Evolutionary conservation across 2,888 invertebrate species (phyloP), one percentile per base, ranked within the genome.

Genomic region (Campoplex capitator): DNA sequence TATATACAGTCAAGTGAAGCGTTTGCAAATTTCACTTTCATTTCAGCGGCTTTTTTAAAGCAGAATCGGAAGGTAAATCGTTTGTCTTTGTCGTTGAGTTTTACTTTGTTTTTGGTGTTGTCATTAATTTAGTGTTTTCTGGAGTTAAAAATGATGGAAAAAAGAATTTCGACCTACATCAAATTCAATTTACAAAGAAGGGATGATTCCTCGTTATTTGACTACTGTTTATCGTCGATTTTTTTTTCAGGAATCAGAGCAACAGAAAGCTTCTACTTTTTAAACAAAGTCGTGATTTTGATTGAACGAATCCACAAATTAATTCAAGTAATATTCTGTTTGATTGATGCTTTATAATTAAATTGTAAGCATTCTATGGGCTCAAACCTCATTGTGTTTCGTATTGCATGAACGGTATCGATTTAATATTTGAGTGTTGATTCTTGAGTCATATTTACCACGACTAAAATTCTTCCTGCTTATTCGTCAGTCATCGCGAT

Each of bases 321-420:
- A 9, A 48, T 71, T 71, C n/a, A 23, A 58, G 18, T 42, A 58
- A n/a, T n/a, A n/a, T 48, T 35, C n/a, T 1, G 42, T 71, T 58
- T 80, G 35, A 80, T 71, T 71, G 45, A 71, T 80, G 45, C 9
- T 75, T 9, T 18, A 28, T 45, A 45, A 75, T 62, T 42, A 28
- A 62, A 58, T 32, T 62, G 28, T 45, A 62, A 75, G 62, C 16
- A 45, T 74, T 56, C 38, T 58, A 35, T 56, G 38, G 74, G 8
- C n/a, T 38, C 38, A 23, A 42, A 38, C 51, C 3, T 28, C 28
- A 32, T 16, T 42, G 8, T 28, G 62, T 75, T 62, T 62, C 42
- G 32, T 28, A 28, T 58, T 28, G 11, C n/a, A 28, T 7, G 23
- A 62, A 28, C 23, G 8, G 42, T 75, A 75, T 75, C 42, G 45